Evolutionary conservation across 2,113 vertebrate genomes (phyloP).

Genomic region (Crotalus helleri): DNA sequence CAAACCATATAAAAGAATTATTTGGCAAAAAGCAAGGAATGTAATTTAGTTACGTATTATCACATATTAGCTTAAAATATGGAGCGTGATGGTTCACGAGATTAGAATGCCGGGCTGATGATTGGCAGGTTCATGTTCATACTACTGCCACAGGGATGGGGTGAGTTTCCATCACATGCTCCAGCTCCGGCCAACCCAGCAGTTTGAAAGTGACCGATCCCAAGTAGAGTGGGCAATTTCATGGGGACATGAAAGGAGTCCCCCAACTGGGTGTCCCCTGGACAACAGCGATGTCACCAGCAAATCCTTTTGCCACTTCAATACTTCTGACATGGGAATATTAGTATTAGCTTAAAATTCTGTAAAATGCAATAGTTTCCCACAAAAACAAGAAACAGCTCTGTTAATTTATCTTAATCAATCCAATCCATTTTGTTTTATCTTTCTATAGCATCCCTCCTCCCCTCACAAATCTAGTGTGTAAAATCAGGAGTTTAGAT

Average conservation of each 20-base stretch:
- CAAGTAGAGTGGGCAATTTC: background rate
- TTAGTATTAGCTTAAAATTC: background rate
- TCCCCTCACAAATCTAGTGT: background rate
- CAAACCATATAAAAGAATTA: background rate
- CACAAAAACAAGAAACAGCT: background rate
- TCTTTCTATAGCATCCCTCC: background rate
- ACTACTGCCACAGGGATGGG: background rate
- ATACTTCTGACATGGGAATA: background rate
- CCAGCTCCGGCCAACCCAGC: background rate
- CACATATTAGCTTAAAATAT: background rate
- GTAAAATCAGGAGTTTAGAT: constrained; percentile 1
- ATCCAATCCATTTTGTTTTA: background rate
- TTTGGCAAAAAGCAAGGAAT: background rate
- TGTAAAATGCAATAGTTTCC: background rate
- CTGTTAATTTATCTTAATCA: background rate
- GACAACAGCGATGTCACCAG: background rate
- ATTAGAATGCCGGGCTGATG: background rate
- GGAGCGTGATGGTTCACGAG: background rate
- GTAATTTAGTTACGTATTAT: background rate
- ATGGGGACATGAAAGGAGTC: too few relatives aligned
- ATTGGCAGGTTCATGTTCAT: background rate
- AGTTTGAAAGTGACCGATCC: background rate
- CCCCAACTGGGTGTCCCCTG: background rate
- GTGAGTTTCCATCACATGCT: background rate
- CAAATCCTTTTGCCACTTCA: background rate